A percentile compares a stretch with the other conserved stretches of the same genome.
phyloP scores from a whole-genome alignment of 2,888 invertebrate species.

The Metopia argyrocephala region DNA sequence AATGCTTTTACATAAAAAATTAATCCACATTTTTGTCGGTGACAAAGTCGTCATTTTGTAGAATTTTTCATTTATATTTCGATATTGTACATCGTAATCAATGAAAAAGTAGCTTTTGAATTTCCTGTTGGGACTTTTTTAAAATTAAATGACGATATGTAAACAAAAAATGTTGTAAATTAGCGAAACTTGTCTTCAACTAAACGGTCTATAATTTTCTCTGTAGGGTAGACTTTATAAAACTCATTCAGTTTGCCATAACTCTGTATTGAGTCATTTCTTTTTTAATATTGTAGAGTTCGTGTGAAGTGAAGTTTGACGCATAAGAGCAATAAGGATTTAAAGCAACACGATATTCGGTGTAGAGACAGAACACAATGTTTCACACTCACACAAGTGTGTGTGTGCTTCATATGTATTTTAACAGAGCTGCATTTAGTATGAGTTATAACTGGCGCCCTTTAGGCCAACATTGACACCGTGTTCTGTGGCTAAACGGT shows the following conservation, averaged over 20 bases:
- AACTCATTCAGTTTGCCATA: background rate
- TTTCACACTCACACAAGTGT: background rate
- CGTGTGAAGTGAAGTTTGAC: background rate
- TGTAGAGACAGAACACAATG: background rate
- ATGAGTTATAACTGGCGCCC: conserved; percentile 55
- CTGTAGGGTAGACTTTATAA: conserved; percentile 15
- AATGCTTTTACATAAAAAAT: too few species aligned
- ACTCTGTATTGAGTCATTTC: background rate
- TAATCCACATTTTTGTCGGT: too few species aligned
- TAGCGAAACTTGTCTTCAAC: too few species aligned
- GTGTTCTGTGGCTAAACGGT: conserved; percentile 58
- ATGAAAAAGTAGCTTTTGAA: too few species aligned
- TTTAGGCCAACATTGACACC: conserved; percentile 61
- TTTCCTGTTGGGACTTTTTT: too few species aligned
- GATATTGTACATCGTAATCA: too few species aligned
- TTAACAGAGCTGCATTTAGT: background rate
- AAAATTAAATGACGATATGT: too few species aligned
- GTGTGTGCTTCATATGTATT: conserved; percentile 2
- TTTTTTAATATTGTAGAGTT: background rate
- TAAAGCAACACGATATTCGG: conserved; percentile 46
- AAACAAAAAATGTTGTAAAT: too few species aligned
- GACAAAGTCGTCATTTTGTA: too few species aligned
- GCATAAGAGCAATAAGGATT: conserved; percentile 53
- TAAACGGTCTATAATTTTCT: too few species aligned
- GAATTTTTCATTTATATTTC: too few species aligned